A percentile compares a stretch with the other conserved stretches of the same genome.
phyloP scores from a whole-genome alignment of 2,113 vertebrate species.

The Channa argus region DNA sequence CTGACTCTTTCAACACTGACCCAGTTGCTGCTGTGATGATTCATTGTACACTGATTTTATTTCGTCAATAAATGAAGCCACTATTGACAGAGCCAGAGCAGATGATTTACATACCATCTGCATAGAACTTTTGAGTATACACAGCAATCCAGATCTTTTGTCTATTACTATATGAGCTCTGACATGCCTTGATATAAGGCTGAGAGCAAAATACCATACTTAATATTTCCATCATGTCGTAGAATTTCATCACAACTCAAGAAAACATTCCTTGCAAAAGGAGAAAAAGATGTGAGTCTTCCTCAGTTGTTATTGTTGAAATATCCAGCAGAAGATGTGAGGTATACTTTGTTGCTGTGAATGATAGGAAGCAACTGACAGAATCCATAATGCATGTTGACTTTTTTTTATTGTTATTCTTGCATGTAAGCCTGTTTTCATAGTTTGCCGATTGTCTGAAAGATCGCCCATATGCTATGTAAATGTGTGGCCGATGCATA shows the following conservation, averaged over 20 bases:
- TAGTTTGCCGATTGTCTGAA: not conserved
- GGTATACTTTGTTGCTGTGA: slow-evolving; percentile 16
- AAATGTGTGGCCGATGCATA: not conserved
- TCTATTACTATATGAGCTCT: slow-evolving; percentile 31
- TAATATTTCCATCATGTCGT: slow-evolving; percentile 47
- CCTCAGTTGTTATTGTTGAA: slow-evolving; percentile 28
- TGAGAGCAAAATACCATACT: slow-evolving; percentile 8
- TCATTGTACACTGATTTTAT: slow-evolving; percentile 44
- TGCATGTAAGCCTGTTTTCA: slow-evolving; percentile 9
- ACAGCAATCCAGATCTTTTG: slow-evolving; percentile 21
- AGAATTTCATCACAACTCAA: slow-evolving; percentile 37
- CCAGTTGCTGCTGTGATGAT: slow-evolving; percentile 38
- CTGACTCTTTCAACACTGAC: slow-evolving; percentile 32
- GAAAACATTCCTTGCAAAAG: slow-evolving; percentile 46
- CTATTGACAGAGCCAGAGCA: slow-evolving; percentile 36
- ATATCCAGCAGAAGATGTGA: slow-evolving; percentile 23
- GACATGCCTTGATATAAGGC: slow-evolving; percentile 31
- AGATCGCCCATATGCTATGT: slow-evolving; percentile 9
- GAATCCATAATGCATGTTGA: slow-evolving; percentile 22
- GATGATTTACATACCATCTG: slow-evolving; percentile 60
- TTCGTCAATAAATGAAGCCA: slow-evolving; percentile 38
- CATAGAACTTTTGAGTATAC: slow-evolving; percentile 36
- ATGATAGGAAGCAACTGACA: slow-evolving; percentile 26
- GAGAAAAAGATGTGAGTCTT: slow-evolving; percentile 50
- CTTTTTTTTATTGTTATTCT: slow-evolving; percentile 1